Percentiles rank a stretch among this genome's conserved stretches.
Evolutionary conservation across 1,140 invertebrate genomes (phyloP).

Genomic region (Aphelenchoides fujianensis): DNA sequence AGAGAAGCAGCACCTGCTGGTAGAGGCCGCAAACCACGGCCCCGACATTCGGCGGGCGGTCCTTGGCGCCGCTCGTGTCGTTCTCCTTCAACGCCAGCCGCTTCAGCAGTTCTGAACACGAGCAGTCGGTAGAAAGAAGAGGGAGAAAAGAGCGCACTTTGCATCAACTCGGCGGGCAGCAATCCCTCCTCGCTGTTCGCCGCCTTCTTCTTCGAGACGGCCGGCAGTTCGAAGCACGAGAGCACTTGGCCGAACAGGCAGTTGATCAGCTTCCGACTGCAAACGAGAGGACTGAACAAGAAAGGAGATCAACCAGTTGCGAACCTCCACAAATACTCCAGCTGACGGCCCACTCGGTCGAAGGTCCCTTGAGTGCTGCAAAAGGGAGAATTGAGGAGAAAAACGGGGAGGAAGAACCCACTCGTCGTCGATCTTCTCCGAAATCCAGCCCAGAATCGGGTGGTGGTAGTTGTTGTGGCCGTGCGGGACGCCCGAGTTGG

Average conservation of each 20-base stretch:
- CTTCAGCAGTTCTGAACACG: constrained; percentile 39
- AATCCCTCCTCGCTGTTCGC: constrained; percentile 14
- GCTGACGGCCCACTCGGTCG: constrained; percentile 74
- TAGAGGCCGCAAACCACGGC: constrained; percentile 84
- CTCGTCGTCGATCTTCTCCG: constrained; percentile 74
- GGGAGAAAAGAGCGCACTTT: constrained; percentile 41
- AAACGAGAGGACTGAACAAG: no score
- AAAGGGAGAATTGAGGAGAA: constrained; percentile 12
- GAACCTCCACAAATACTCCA: constrained; percentile 84
- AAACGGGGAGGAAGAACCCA: constrained; percentile 33
- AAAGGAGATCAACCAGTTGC: no score
- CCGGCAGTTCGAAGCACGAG: constrained; percentile 8
- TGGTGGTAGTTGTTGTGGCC: constrained; percentile 90
- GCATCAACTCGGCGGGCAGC: constrained; percentile 34
- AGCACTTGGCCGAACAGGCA: constrained; percentile 65
- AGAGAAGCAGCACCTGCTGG: constrained; percentile 80
- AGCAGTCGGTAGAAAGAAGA: not conserved
- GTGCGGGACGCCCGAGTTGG: constrained; percentile 67
- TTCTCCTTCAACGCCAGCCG: constrained; percentile 16
- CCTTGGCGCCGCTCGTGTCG: not conserved
- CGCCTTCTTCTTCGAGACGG: not conserved
- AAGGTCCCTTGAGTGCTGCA: constrained; percentile 77
- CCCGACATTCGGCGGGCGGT: constrained; percentile 71
- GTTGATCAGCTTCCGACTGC: constrained; percentile 69
- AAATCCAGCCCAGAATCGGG: constrained; percentile 93